Percentiles rank a stretch among this genome's conserved stretches.
These are phyloP conservation scores for Leucophenga montana DNA, from an alignment of 2,888 invertebrate genomes.

Conservation along the genomic window DNA sequence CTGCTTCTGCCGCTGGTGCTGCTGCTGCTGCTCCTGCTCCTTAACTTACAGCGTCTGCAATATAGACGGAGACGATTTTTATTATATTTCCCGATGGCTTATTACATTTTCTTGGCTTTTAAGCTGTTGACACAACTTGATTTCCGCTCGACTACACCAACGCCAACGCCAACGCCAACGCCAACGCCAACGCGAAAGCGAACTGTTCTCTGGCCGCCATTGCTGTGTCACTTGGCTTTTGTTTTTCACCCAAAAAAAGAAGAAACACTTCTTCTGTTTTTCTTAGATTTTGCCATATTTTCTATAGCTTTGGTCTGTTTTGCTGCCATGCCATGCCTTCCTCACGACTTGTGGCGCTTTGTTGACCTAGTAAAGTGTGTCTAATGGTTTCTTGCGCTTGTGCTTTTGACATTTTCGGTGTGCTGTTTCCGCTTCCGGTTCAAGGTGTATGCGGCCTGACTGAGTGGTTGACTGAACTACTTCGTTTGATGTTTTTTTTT, in stretches of 20 bases:
- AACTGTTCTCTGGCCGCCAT: too few species aligned
- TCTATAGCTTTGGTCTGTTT: background rate
- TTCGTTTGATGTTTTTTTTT: background rate
- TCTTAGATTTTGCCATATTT: background rate
- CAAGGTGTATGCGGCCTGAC: constrained; percentile 42
- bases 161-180: background rate
- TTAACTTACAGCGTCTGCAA: background rate
- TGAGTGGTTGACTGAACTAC: background rate
- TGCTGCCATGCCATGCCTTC: background rate
- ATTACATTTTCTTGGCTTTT: constrained; percentile 52
- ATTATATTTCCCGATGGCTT: constrained; percentile 38
- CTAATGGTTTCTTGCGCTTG: constrained; percentile 22
- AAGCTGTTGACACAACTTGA: constrained; percentile 65
- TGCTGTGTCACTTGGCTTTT: constrained; percentile 12
- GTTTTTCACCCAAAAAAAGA: background rate
- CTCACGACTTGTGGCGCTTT: background rate
- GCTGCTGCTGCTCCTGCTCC: background rate
- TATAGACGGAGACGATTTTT: constrained; percentile 15
- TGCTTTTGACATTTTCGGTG: constrained; percentile 58
- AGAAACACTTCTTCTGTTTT: background rate
- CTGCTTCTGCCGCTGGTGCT: background rate
- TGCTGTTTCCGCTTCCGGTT: constrained; percentile 61
- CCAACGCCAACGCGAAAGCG: background rate
- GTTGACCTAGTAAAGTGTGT: constrained; percentile 28
- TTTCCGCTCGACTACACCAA: constrained; percentile 9